Evolutionary conservation across 2,797 vertebrate species (phyloP).

Genomic region (Cossypha niveicapilla): DNA sequence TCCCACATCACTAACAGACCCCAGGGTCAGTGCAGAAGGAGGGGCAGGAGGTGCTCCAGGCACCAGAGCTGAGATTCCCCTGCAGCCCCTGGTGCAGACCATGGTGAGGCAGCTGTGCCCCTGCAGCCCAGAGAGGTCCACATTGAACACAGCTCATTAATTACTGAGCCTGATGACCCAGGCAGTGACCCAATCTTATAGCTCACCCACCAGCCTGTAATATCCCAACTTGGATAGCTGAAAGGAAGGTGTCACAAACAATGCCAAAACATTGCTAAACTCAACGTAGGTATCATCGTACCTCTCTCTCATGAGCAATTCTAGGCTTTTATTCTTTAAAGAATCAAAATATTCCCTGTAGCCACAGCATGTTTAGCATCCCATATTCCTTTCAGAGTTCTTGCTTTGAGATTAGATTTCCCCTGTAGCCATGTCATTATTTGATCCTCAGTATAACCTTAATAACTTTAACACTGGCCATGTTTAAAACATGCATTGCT

Average conservation of each 20-base stretch:
- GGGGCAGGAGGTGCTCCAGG: neutral
- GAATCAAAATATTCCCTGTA: constrained; percentile 4
- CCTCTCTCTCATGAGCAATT: neutral
- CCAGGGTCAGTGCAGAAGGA: neutral
- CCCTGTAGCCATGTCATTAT: neutral
- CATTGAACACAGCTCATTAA: neutral
- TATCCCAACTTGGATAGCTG: neutral
- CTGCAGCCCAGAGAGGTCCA: accelerated
- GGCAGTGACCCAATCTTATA: neutral
- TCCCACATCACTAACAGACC: neutral
- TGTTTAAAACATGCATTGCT: neutral
- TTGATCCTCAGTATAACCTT: neutral
- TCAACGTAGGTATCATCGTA: neutral
- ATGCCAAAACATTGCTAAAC: neutral
- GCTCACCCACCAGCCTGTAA: neutral
- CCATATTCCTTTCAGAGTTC: neutral
- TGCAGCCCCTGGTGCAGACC: accelerated
- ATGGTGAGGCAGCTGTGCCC: neutral
- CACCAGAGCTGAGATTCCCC: accelerated
- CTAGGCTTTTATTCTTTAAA: neutral
- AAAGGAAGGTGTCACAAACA: neutral
- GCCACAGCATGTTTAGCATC: neutral
- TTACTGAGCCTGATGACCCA: neutral
- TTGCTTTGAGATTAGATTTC: neutral
- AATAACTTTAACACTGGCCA: neutral